Evolutionary conservation across 2,888 invertebrate genomes (phyloP).

Genomic region (Teleiodes luculella): DNA sequence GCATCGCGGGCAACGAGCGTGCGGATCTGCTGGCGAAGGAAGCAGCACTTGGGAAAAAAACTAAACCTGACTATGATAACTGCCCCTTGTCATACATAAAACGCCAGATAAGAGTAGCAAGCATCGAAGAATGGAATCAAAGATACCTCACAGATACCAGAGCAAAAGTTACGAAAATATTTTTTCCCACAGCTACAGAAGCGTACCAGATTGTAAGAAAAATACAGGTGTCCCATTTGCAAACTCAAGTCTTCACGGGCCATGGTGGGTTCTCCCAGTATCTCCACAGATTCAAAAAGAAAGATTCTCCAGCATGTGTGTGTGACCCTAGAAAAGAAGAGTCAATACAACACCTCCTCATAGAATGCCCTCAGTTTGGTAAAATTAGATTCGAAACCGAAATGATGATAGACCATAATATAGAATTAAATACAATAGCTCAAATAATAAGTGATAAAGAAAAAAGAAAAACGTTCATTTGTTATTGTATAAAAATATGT

Average conservation of each 20-base stretch:
- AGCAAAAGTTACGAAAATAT: not conserved
- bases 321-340: constrained; percentile 7
- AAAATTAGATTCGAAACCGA: not conserved
- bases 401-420: no score
- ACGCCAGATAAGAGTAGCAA: not conserved
- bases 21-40: constrained; percentile 17
- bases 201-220: not conserved
- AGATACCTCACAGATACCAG: not conserved
- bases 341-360: not conserved
- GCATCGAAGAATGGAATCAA: constrained; percentile 9
- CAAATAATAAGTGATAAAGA: not conserved
- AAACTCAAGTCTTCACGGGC: constrained; percentile 7
- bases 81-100: constrained; percentile 9
- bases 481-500: not conserved
- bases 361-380: not conserved
- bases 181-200: constrained; percentile 3
- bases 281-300: not conserved
- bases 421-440: not conserved
- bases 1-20: not conserved
- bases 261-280: constrained; percentile 13
- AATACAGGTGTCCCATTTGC: not conserved
- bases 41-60: constrained; percentile 9
- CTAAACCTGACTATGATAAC: constrained; percentile 7
- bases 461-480: not conserved
- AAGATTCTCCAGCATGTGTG: constrained; percentile 14